A percentile compares a stretch with the other conserved stretches of the same genome.
These are phyloP conservation scores for Stegastes partitus DNA, from an alignment of 2,113 vertebrate species.

Conservation along the genomic window DNA sequence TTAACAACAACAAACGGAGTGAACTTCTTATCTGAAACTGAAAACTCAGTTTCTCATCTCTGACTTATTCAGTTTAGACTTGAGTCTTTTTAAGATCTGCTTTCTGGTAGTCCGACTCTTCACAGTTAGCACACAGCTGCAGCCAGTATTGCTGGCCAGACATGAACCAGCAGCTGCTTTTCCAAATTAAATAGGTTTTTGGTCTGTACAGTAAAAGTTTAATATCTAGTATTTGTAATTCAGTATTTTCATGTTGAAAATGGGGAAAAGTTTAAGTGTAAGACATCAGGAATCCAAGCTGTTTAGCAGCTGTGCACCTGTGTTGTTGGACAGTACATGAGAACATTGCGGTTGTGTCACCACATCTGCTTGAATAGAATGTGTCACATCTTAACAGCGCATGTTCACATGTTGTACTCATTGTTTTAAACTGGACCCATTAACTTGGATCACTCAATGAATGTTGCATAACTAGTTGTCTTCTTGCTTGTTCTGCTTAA, in stretches of 20 bases:
- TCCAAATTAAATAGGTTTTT: not conserved
- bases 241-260: not conserved
- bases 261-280: not conserved
- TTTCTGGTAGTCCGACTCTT: not conserved
- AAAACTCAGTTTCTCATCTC: too few species aligned
- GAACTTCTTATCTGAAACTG: not conserved
- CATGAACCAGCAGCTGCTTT: not conserved
- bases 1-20: too few species aligned
- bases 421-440: not conserved
- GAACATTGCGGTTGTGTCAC: not conserved
- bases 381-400: not conserved
- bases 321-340: too few species aligned
- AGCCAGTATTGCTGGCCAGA: not conserved
- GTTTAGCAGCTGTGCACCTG: not conserved
- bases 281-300: not conserved
- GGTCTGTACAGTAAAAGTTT: not conserved
- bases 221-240: not conserved
- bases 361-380: not conserved
- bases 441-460: not conserved
- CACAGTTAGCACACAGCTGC: not conserved
- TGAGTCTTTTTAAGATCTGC: not conserved
- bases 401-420: not conserved
- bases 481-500: slow-evolving; percentile 66
- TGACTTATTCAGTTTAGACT: not conserved
- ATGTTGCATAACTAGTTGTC: slow-evolving; percentile 36